Evolutionary conservation across 2,797 vertebrate genomes (phyloP).

Genomic region (Prionace glauca): DNA sequence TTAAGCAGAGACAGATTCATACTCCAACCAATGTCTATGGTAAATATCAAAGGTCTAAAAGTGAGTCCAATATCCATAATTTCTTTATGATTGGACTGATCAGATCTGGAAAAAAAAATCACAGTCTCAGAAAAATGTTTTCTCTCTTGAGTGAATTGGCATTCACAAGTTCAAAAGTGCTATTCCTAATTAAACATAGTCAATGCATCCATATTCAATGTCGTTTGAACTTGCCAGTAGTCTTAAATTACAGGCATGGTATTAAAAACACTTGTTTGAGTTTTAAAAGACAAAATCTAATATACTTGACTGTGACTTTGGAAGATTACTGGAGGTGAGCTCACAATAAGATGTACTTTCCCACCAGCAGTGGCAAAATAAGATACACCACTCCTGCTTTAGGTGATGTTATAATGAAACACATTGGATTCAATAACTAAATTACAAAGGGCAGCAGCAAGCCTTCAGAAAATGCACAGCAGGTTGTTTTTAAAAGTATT

Average conservation of each 20-base stretch:
- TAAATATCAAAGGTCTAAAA: constrained; percentile 34
- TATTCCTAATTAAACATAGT: constrained; percentile 28
- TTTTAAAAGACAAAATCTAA: neutral
- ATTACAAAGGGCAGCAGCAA: neutral
- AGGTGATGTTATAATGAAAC: neutral
- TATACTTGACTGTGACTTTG: neutral
- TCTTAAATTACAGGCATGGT: constrained; percentile 1
- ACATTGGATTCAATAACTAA: neutral
- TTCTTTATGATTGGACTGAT: constrained; percentile 19
- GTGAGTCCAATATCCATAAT: constrained; percentile 3
- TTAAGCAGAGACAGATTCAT: neutral
- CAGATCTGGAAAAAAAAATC: neutral
- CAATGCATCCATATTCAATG: constrained; percentile 11
- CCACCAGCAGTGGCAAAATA: neutral
- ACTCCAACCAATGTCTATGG: neutral
- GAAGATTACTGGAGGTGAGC: neutral
- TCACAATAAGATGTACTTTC: neutral
- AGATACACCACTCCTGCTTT: neutral
- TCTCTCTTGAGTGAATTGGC: constrained; percentile 19
- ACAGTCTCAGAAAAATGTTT: neutral
- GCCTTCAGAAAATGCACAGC: neutral
- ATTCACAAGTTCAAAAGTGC: constrained; percentile 32
- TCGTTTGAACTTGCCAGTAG: neutral
- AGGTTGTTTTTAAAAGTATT: neutral
- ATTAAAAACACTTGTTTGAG: neutral